phyloP scores from a whole-genome alignment of 2,113 vertebrate species.

The Cichladusa arquata region DNA sequence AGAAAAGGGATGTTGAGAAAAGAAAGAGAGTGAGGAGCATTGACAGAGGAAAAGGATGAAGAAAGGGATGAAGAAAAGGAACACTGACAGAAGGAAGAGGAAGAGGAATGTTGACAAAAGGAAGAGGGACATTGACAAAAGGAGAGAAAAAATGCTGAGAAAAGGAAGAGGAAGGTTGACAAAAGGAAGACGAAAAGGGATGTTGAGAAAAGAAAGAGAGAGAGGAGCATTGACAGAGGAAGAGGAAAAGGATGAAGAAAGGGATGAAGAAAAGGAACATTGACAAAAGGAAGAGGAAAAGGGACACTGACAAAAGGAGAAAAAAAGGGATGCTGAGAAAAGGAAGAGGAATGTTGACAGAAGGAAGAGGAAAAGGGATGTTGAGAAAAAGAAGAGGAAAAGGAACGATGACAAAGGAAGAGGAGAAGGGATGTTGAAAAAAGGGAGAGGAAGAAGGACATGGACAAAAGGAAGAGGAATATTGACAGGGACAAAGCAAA shows the following conservation, averaged over 20 bases:
- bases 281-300: no score
- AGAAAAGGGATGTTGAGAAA: background rate
- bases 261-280: no score
- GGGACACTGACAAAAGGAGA: background rate
- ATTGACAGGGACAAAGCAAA: no score
- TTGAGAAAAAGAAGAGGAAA: background rate
- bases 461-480: no score
- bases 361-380: background rate
- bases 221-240: no score
- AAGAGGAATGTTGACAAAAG: accelerated
- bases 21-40: no score
- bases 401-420: no score
- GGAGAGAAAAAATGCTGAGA: no score
- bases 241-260: background rate
- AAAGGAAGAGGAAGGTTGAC: background rate
- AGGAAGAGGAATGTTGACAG: no score
- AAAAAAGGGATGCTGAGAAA: accelerated
- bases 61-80: accelerated
- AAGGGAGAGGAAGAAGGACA: background rate
- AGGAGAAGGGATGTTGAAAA: no score
- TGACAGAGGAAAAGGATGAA: background rate
- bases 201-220: no score
- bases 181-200: background rate
- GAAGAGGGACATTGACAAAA: accelerated
- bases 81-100: accelerated